Percentiles rank a stretch among this genome's conserved stretches.
These are phyloP conservation scores for Drosophila hydei DNA, from an alignment of 1,140 invertebrate genomes.

Conservation along the genomic window DNA sequence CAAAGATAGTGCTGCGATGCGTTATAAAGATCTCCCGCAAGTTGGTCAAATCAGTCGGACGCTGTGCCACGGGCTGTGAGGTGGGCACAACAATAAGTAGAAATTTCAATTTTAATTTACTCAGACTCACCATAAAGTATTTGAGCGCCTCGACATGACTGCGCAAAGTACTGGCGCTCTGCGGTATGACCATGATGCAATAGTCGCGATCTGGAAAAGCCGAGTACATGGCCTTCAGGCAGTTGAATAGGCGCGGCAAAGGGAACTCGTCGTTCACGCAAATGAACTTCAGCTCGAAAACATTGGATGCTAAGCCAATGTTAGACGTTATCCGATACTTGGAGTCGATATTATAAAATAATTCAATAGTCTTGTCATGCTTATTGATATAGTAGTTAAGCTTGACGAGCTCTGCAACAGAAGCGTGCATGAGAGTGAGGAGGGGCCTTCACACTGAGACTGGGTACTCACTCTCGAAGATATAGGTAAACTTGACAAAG, in stretches of 20 bases:
- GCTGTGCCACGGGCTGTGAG: slow-evolving; percentile 43
- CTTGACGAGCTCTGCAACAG: slow-evolving; percentile 36
- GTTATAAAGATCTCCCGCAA: slow-evolving; percentile 54
- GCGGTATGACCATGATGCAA: slow-evolving; percentile 54
- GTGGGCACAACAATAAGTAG: too few relatives aligned
- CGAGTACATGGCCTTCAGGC: slow-evolving; percentile 53
- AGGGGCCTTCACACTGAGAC: background rate
- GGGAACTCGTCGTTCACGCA: slow-evolving; percentile 39
- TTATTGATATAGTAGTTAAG: slow-evolving; percentile 39
- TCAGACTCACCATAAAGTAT: slow-evolving; percentile 73
- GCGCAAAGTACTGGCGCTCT: background rate
- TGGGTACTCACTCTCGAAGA: slow-evolving; percentile 54
- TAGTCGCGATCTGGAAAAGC: slow-evolving; percentile 74
- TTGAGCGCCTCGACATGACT: slow-evolving; percentile 48
- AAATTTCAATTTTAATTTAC: too few relatives aligned
- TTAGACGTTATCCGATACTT: background rate
- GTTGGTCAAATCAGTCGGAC: slow-evolving; percentile 33
- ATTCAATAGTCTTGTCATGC: slow-evolving; percentile 2
- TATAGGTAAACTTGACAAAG: slow-evolving; percentile 42
- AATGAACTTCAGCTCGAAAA: slow-evolving; percentile 59
- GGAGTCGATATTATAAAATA: slow-evolving; percentile 33
- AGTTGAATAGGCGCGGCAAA: slow-evolving; percentile 38
- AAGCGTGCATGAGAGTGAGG: background rate
- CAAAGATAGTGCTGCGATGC: slow-evolving; percentile 64
- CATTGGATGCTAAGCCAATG: slow-evolving; percentile 42